Conservation (phyloP, 2,797 vertebrate species). For the Sternotherus odoratus region DNA sequence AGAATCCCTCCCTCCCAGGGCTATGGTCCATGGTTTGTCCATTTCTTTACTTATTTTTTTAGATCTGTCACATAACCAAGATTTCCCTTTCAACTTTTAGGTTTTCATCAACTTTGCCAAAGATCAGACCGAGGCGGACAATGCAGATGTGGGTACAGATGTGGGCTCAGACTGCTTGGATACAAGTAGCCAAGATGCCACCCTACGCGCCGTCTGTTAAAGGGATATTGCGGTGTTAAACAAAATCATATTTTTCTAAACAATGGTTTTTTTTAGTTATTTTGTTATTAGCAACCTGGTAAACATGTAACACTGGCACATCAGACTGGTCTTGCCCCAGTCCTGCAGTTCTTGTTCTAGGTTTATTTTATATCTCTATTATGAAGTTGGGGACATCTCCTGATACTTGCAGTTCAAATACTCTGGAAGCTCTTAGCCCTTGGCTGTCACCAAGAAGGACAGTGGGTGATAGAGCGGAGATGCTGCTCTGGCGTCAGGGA, state of each 20-base stretch:
- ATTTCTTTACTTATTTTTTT: slow-evolving; percentile 5
- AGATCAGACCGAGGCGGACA: slow-evolving; percentile 81
- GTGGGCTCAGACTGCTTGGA: slow-evolving; percentile 65
- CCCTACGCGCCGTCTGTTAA: slow-evolving; percentile 69
- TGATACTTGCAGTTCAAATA: not conserved
- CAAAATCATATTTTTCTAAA: slow-evolving; percentile 5
- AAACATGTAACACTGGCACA: slow-evolving; percentile 36
- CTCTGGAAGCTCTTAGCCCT: rapidly evolving
- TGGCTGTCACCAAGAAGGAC: not conserved
- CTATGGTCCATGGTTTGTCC: not conserved
- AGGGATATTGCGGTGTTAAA: not conserved
- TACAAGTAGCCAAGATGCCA: slow-evolving; percentile 73
- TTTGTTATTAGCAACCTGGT: slow-evolving; percentile 34
- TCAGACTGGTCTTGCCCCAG: slow-evolving; percentile 39
- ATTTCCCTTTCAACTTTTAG: slow-evolving; percentile 78
- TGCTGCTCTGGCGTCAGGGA: not conserved
- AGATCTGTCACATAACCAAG: slow-evolving; percentile 9
- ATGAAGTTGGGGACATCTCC: not conserved
- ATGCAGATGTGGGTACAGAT: slow-evolving; percentile 15
- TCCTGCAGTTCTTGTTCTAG: slow-evolving; percentile 8
- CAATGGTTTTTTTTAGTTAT: slow-evolving; percentile 9
- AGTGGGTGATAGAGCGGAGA: not conserved
- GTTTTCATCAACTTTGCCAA: slow-evolving; percentile 98
- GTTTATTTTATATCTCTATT: not conserved
- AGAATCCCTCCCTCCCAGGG: not conserved